Evolutionary conservation across 2,888 invertebrate genomes (phyloP), one percentile per base, ranked within the genome.

Genomic region (Epiblema foenella): DNA sequence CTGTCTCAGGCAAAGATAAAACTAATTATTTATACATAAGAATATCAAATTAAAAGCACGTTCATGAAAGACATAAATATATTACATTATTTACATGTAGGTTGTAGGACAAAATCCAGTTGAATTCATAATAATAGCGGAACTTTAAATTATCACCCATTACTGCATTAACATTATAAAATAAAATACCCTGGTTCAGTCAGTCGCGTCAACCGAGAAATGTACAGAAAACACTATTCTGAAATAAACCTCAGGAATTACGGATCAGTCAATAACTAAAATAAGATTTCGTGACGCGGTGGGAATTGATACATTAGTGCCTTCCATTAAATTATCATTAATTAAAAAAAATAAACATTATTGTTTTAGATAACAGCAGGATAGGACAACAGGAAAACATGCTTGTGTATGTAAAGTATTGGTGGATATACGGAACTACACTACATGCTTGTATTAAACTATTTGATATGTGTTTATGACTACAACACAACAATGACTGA

Each of bases 61-160:
- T n/a, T n/a, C n/a, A n/a, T n/a, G n/a, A n/a, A n/a, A n/a, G n/a
- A n/a, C n/a, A n/a, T n/a, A n/a, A n/a, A n/a, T n/a, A n/a, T n/a
- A n/a, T n/a, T n/a, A n/a, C n/a, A n/a, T n/a, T n/a, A n/a, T n/a
- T n/a, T n/a, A n/a, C n/a, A 10, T n/a, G 24, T 1, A 60, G 15
- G 15, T n/a, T 59, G 8, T 59, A 24, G 33, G 63, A 49, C 4
- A 69, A 64, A n/a, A 76, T 5, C 29, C 75, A 79, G 77, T 83
- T 33, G 75, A 77, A 87, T 83, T 89, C 82, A 84, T 87, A 83
- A 86, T 85, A 84, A 83, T 87, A 88, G 85, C 83, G 79, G 87
- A 88, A 84, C 90, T 89, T 90, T 91, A 85, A 85, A 87, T 85
- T 90, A 89, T 78, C 87, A 87, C 88, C 84, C 83, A 86, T 89